Base-by-base conservation (phyloP, 2,888 invertebrate genomes). In the Heliconius charithonia region DNA sequence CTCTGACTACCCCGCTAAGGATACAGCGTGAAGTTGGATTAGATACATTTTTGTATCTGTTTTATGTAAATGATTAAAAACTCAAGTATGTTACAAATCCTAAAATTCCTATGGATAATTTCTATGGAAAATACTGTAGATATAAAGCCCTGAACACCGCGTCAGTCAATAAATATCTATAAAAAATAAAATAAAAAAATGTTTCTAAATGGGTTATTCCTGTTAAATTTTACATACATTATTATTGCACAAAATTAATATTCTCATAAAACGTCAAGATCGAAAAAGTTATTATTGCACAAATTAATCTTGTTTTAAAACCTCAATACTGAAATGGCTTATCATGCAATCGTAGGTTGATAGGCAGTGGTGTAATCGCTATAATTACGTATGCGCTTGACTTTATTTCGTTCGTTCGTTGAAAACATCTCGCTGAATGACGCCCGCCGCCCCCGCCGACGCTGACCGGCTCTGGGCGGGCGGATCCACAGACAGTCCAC, bases 391-490 rank as follows among this genome's bases (percentile, higher is more conserved):
- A 82, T 83, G 81, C 81, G 81, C 77, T 83, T 83, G 81, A 79
- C 80, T 79, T 80, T 80, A 78, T 65, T 74, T 77, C 74, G 78
- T 76, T 83, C 81, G 69, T 74, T 77, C 74, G 78, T 76, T 83
- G 82, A 84, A 85, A 86, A 84, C 84, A 84, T 81, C 81, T 83
- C 82, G 83, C 82, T 82, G 83, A 84, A 81, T 79, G 85, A 84
- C 84, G 84, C 83, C 82, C 80, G 79, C 84, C 86, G 84, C 90
- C 90, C 89, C 91, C 89, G 89, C 83, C 63, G 81, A 83, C 82
- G 86, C 84, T 85, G 84, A 83, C 77, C 84, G 86, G 78, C 81
- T 84, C 84, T 91, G 89, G 94, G 93, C 94, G 94, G 93, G 91
- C 92, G 90, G 91, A 82, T 84, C 80, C 80, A 81, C 82, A 84